These are phyloP conservation scores for Amiota communis DNA, from an alignment of 2,888 invertebrate genomes.

Conservation along the genomic window DNA sequence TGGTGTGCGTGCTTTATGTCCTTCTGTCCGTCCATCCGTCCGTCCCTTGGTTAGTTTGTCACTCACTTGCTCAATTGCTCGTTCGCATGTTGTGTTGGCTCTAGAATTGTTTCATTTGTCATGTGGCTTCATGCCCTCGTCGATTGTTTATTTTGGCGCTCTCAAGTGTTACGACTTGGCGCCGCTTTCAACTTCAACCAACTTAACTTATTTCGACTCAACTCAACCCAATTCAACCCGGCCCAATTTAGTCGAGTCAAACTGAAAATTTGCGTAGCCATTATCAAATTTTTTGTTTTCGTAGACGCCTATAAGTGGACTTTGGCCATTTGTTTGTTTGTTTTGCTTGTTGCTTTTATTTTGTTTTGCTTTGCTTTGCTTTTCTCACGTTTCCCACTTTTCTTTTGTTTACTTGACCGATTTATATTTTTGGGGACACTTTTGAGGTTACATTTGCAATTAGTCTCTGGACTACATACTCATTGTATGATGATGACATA, in stretches of 20 bases:
- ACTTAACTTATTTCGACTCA: too few relatives aligned
- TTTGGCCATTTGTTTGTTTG: neutral
- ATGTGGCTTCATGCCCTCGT: neutral
- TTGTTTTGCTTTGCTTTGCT: neutral
- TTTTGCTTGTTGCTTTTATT: neutral
- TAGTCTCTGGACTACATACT: too few relatives aligned
- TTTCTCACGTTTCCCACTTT: too few relatives aligned
- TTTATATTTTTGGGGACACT: too few relatives aligned
- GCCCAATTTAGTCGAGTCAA: too few relatives aligned
- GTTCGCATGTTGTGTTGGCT: conserved; percentile 2
- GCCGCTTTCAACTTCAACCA: too few relatives aligned
- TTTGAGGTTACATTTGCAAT: too few relatives aligned
- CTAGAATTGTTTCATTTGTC: conserved; percentile 15
- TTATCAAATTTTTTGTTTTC: conserved; percentile 3
- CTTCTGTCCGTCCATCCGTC: neutral
- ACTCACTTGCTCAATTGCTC: neutral
- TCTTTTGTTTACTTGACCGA: too few relatives aligned
- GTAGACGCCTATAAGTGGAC: neutral
- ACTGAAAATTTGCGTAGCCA: conserved; percentile 7
- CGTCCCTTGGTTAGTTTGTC: neutral
- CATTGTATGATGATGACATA: too few relatives aligned
- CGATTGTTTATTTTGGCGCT: conserved; percentile 11
- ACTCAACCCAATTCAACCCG: too few relatives aligned
- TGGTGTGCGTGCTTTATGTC: neutral
- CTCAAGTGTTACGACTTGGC: neutral